Percentiles rank a stretch among this genome's conserved stretches.
phyloP scores from a whole-genome alignment of 2,797 vertebrate species.

The Mormyrops attenuatus region DNA sequence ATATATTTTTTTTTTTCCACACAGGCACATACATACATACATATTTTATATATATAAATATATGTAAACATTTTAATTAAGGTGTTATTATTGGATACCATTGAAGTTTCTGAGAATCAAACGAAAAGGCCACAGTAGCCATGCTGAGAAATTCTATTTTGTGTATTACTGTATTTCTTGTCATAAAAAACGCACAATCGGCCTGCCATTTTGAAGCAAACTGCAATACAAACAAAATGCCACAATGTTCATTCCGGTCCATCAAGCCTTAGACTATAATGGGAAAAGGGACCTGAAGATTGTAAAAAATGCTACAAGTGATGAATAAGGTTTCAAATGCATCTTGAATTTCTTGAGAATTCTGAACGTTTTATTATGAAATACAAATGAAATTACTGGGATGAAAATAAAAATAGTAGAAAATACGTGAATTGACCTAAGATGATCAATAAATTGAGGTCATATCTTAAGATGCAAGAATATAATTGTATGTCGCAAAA shows the following conservation, averaged over 20 bases:
- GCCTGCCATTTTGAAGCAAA: background rate
- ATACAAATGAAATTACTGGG: background rate
- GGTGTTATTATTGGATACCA: background rate
- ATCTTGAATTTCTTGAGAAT: background rate
- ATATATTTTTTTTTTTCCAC: background rate
- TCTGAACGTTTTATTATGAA: background rate
- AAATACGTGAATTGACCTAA: background rate
- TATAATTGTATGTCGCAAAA: background rate
- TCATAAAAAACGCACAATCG: background rate
- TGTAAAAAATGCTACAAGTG: background rate
- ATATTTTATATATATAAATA: background rate
- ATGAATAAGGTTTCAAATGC: background rate
- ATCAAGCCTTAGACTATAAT: background rate
- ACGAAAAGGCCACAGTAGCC: background rate
- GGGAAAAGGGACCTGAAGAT: background rate
- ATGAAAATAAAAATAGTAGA: background rate
- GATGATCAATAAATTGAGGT: background rate
- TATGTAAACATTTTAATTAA: background rate
- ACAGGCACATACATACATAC: background rate
- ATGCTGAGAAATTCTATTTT: background rate
- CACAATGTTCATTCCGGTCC: background rate
- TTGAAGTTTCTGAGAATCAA: background rate
- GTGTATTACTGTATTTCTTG: background rate
- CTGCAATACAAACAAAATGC: background rate
- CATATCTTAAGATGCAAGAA: background rate